Evolutionary conservation across 1,140 invertebrate species (phyloP).

Genomic region (Episyrphus balteatus): DNA sequence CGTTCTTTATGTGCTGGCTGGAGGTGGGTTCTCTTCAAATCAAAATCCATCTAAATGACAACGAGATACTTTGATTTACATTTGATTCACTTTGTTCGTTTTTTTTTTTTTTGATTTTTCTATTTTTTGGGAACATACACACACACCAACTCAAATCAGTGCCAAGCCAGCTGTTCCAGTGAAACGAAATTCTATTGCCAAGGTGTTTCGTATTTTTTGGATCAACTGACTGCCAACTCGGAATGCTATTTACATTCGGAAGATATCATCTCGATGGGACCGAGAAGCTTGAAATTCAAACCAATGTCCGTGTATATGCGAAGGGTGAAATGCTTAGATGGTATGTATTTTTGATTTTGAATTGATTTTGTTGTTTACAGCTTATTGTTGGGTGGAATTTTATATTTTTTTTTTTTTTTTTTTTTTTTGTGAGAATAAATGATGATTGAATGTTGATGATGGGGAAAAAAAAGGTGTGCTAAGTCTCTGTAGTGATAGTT

Average conservation of each 20-base stretch:
- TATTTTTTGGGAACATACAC: too few species aligned
- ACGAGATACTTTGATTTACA: too few species aligned
- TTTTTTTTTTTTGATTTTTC: too few species aligned
- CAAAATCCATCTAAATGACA: too few species aligned
- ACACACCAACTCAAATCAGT: slow-evolving; percentile 9
- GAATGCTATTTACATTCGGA: slow-evolving; percentile 40
- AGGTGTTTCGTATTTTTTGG: slow-evolving; percentile 26
- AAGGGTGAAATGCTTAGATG: slow-evolving; percentile 40
- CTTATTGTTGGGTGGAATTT: too few species aligned
- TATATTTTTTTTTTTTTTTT: not conserved
- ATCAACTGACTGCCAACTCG: slow-evolving; percentile 14
- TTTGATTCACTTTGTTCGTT: too few species aligned
- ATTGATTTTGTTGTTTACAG: too few species aligned
- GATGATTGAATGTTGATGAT: too few species aligned
- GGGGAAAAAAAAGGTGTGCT: not conserved
- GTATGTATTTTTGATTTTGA: slow-evolving; percentile 22
- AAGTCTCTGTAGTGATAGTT: too few species aligned
- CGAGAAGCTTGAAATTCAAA: slow-evolving; percentile 32
- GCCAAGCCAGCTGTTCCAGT: slow-evolving; percentile 28
- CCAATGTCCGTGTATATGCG: slow-evolving; percentile 37
- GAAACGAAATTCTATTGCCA: slow-evolving; percentile 32
- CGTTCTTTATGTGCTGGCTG: not conserved
- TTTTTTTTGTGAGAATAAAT: not conserved
- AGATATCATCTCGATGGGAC: slow-evolving; percentile 40
- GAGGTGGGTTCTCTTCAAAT: too few species aligned